phyloP scores from a whole-genome alignment of 2,888 invertebrate genomes.

The Hecatera dysodea region DNA sequence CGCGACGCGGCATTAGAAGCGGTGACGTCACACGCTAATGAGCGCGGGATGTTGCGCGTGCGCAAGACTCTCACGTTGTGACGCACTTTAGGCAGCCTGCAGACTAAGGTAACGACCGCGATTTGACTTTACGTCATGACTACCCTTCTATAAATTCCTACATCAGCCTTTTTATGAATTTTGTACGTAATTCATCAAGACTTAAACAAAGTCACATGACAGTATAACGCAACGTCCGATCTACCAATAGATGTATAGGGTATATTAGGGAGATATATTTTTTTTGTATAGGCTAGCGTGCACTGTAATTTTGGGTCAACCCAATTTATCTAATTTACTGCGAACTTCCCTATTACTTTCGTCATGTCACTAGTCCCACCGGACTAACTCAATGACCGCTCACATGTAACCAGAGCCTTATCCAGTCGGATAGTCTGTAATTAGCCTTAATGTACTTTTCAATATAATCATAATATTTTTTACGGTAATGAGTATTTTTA shows the following conservation, averaged over 20 bases:
- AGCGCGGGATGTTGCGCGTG: slow-evolving; percentile 44
- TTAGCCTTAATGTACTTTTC: slow-evolving; percentile 33
- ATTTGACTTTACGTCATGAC: neutral
- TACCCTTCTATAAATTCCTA: no score
- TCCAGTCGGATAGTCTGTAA: neutral
- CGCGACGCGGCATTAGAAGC: neutral
- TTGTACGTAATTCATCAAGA: neutral
- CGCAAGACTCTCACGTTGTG: slow-evolving; percentile 29
- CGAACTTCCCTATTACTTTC: slow-evolving; percentile 14
- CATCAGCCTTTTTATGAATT: neutral
- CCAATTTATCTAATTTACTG: slow-evolving; percentile 5
- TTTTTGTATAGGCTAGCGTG: neutral
- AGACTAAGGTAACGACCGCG: neutral
- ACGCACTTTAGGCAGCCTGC: neutral
- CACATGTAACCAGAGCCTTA: slow-evolving; percentile 8
- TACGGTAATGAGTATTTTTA: slow-evolving; percentile 23
- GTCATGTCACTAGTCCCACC: slow-evolving; percentile 16
- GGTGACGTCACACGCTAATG: slow-evolving; percentile 57
- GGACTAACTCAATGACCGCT: slow-evolving; percentile 22
- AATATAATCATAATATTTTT: slow-evolving; percentile 17
- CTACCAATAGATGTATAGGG: neutral
- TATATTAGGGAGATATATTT: neutral
- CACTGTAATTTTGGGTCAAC: neutral
- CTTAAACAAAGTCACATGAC: neutral
- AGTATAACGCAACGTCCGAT: neutral